Base-by-base conservation (phyloP, 2,797 vertebrate species). In the Leucoraja ocellata region DNA sequence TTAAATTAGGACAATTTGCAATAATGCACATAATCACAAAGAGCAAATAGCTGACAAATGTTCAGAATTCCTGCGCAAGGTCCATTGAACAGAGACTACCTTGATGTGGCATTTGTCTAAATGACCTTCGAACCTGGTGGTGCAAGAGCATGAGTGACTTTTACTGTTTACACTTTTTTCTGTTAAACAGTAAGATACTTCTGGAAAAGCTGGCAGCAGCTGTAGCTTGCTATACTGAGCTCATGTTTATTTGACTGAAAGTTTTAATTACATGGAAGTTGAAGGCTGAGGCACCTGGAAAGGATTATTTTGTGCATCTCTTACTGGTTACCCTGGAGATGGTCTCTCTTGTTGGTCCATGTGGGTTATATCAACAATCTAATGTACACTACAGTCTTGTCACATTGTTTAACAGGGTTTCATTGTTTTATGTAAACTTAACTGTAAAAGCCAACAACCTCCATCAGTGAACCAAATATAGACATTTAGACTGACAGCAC, bases 341-440 rank as follows among this genome's bases (percentile, higher is more conserved):
- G 61, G 68, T 88, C n/a, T 88, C 61, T 68, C 18, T 88, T 88
- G 84, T 63, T 88, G 84, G 61, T 65, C 58, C 14, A 65, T 65
- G 61, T 65, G 28, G 18, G 5, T 88, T 65, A 68, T 88, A 68
- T 88, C 63, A 68, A 88, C 61, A 88, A 68, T 65, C 84, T 36
- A 88, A 88, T 88, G 84, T 88, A 88, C 84, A 68, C 84, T 68
- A 21, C 32, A 88, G 84, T 32, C 28, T 36, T 68, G 61, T 36
- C 63, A 63, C 25, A 88, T 88, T 86, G 83, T 63, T 86, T 65
- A 68, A 88, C 84, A 32, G n/a, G n/a, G 36, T 88, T 88, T 88
- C 32, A 88, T 88, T 88, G 84, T 88, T 88, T 88, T 88, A n/a
- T 88, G 84, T 88, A 88, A 88, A 88, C 65, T 88, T 63, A 65